Evolutionary conservation across 1,140 invertebrate genomes (phyloP), one percentile per base, ranked within the genome.

Genomic region (Heliconius hewitsoni): DNA sequence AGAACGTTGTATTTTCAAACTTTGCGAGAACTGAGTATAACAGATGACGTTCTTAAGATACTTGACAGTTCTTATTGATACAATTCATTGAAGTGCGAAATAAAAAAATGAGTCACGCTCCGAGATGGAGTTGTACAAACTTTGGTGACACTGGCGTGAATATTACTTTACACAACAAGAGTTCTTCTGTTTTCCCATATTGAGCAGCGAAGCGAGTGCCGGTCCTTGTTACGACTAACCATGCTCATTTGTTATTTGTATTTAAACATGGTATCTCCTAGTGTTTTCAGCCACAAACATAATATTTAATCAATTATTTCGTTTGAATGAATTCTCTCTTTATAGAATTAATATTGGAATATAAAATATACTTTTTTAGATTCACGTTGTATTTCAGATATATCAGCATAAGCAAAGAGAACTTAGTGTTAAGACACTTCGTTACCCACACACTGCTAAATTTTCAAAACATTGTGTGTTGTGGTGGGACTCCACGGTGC

Each of bases 11-110:
- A 73, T 57, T 80, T 77, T 66, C n/a, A 66, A 81, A 81, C 75
- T 81, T 74, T 73, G 60, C 46, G 72, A 55, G 55, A 72, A 74
- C 75, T 71, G 71, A 79, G 79, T 81, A 81, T 81, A 81, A 81
- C 76, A 50, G 71, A 81, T 77, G 79, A 81, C 79, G 71, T 55
- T 76, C 79, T 77, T 76, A 81, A 77, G 75, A 71, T 60, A 77
- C 79, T 81, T 77, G 71, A 66, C 76, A 81, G 75, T 77, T 81
- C 71, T 76, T 77, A 73, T 76, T 77, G 71, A 76, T 72, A 74
- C 52, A 55, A 81, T 74, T 77, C 79, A 77, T 77, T 77, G 72
- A 74, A 71, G 30, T 70, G 37, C 27, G 72, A 78, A 78, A 78
- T 66, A 66, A 66, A 66, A 30, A 66, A 66, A 30, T 66, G 23